These are phyloP conservation scores for Vesta saturnalis DNA, from an alignment of 2,888 invertebrate species.

Conservation along the genomic window DNA sequence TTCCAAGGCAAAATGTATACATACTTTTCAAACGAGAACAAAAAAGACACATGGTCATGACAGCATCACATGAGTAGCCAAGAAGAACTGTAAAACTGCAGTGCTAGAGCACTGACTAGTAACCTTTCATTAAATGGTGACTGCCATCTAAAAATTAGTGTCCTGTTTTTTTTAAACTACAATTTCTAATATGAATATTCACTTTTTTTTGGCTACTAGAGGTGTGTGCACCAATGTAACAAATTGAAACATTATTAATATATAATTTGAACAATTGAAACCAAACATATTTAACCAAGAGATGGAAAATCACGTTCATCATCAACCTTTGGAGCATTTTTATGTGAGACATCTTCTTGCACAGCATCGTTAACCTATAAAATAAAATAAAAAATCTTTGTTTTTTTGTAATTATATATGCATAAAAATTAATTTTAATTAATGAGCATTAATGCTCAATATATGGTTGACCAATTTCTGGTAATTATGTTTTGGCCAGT, in stretches of 20 bases:
- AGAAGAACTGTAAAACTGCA: slow-evolving; percentile 45
- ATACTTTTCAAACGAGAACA: slow-evolving; percentile 8
- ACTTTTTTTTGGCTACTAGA: slow-evolving; percentile 51
- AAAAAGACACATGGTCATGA: slow-evolving; percentile 23
- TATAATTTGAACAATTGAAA: slow-evolving; percentile 37
- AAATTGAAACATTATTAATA: slow-evolving; percentile 49
- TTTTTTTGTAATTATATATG: too few species aligned
- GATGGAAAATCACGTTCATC: slow-evolving; percentile 97
- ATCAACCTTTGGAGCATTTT: slow-evolving; percentile 85
- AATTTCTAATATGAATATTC: slow-evolving; percentile 44
- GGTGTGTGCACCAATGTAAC: slow-evolving; percentile 57
- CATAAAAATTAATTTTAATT: too few species aligned
- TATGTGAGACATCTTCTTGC: slow-evolving; percentile 36
- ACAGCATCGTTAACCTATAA: background rate
- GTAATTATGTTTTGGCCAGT: too few species aligned
- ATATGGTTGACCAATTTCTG: too few species aligned
- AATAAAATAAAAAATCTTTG: slow-evolving; percentile 19
- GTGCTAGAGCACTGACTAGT: slow-evolving; percentile 60
- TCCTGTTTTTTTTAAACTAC: slow-evolving; percentile 43
- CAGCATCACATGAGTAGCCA: slow-evolving; percentile 44
- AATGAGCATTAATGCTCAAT: too few species aligned
- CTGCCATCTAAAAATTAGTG: slow-evolving; percentile 55
- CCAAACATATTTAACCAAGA: slow-evolving; percentile 72
- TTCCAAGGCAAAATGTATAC: slow-evolving; percentile 19
- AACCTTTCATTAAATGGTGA: slow-evolving; percentile 55